Base-by-base conservation (phyloP, 2,888 invertebrate species). In the Cremastobaeus sp. region DNA sequence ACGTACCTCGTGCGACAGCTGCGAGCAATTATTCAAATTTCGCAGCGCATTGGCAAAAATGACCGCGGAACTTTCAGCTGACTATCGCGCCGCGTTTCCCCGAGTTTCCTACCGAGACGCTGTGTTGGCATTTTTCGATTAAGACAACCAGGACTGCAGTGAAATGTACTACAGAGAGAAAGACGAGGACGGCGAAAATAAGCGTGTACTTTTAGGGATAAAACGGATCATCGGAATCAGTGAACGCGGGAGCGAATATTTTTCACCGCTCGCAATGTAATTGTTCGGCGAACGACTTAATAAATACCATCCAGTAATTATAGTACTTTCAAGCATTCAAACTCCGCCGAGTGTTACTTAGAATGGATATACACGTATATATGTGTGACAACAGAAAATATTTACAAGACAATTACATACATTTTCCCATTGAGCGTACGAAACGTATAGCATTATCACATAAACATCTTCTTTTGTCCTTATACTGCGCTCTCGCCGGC, bases 261-360 rank as follows among this genome's bases (percentile, higher is more conserved):
- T 59, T 59, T 37, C 39, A 39, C 18, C 37, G 39, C 55, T 52
- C 11, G 14, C 11, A 30, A 5, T 15, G 50, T 68, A 68, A 68
- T 68, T 68, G 43, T 68, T 59, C 28, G 32, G 12, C 54, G 30
- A 12, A 68, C 52, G 32, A 68, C 43, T 59, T 68, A 50, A 59
- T 68, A 59, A 68, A 68, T 68, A 59, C 30, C 52, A 59, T 59
- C 37, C 15, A 45, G 32, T 68, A 68, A 68, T 68, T 59, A 68
- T 59, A 66, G 47, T 47, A 35, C 37, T 57, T 50, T 28, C 47
- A 14, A 35, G 5, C 32, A 39, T 30, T 55, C 21, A 37, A 55
- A 55, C 39, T 66, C 37, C 20, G 20, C 60, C 30, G 32, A 55
- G 21, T 25, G 21, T 21, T 39, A 39, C 30, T 65, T 65, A 55